phyloP scores from a whole-genome alignment of 2,797 vertebrate genomes.

The Cichlasoma orientale region DNA sequence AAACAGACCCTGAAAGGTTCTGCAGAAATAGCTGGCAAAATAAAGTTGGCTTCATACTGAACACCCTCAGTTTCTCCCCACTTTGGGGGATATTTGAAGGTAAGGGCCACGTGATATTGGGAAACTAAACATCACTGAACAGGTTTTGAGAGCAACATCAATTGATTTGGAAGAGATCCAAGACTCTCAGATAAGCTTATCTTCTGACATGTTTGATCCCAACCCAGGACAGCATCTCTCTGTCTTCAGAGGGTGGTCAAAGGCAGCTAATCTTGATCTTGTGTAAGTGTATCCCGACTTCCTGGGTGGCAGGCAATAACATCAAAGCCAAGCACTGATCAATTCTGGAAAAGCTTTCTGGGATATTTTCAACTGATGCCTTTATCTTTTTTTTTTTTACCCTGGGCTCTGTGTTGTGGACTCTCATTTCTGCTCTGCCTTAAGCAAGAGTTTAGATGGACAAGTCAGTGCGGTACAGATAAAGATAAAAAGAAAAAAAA shows the following conservation, averaged over 20 bases:
- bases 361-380: background rate
- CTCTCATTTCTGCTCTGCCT: background rate
- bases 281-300: background rate
- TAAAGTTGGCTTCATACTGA: background rate
- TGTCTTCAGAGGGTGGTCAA: background rate
- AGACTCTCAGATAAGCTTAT: background rate
- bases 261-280: background rate
- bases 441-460: background rate
- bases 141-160: background rate
- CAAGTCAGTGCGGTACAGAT: background rate
- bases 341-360: background rate
- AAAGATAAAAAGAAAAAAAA: background rate
- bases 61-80: background rate
- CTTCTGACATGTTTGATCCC: slow-evolving; percentile 1
- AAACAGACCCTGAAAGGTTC: background rate
- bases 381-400: background rate
- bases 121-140: background rate
- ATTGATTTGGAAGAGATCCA: background rate
- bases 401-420: background rate
- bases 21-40: background rate
- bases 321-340: background rate
- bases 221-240: background rate
- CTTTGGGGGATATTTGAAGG: background rate
- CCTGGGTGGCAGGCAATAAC: background rate
- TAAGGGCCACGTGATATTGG: background rate